phyloP scores from a whole-genome alignment of 2,888 invertebrate species.

The Metellina segmentata region DNA sequence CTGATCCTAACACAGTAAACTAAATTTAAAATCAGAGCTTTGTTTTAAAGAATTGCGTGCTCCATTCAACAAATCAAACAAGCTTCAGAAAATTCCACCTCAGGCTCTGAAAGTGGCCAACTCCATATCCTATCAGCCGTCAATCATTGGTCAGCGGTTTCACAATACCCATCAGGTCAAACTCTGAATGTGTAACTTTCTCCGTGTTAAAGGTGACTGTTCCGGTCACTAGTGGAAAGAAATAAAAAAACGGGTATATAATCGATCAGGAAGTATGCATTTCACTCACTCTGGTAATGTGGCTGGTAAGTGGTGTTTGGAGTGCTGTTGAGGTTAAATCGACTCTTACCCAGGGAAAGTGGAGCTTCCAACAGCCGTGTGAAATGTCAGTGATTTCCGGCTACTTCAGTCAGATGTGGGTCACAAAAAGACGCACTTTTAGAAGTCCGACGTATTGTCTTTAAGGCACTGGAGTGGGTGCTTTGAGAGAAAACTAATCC shows the following conservation, averaged over 20 bases:
- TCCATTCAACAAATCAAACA: too few species aligned
- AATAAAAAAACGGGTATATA: constrained; percentile 26
- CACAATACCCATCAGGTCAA: constrained; percentile 30
- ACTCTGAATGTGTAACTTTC: constrained; percentile 13
- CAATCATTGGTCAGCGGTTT: constrained; percentile 18
- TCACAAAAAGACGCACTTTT: constrained; percentile 48
- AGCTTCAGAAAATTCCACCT: too few species aligned
- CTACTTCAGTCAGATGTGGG: constrained; percentile 45
- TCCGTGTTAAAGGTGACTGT: constrained; percentile 16
- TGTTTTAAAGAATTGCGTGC: too few species aligned
- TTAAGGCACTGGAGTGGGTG: constrained; percentile 11
- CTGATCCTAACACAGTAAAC: too few species aligned
- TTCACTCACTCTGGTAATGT: constrained; percentile 11
- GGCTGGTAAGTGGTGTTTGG: constrained; percentile 36
- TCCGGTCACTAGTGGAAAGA: constrained; percentile 21
- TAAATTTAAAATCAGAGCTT: too few species aligned
- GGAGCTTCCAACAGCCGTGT: constrained; percentile 67
- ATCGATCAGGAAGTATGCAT: constrained; percentile 55
- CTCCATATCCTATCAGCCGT: constrained; percentile 8
- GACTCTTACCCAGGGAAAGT: constrained; percentile 29
- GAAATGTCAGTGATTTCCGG: constrained; percentile 54
- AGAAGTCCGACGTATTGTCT: constrained; percentile 43
- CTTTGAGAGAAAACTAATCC: constrained; percentile 71
- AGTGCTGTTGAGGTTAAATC: constrained; percentile 49
- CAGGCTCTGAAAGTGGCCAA: too few species aligned